Conservation (phyloP, 2,888 invertebrate genomes). For the Tetanocera ferruginea region DNA sequence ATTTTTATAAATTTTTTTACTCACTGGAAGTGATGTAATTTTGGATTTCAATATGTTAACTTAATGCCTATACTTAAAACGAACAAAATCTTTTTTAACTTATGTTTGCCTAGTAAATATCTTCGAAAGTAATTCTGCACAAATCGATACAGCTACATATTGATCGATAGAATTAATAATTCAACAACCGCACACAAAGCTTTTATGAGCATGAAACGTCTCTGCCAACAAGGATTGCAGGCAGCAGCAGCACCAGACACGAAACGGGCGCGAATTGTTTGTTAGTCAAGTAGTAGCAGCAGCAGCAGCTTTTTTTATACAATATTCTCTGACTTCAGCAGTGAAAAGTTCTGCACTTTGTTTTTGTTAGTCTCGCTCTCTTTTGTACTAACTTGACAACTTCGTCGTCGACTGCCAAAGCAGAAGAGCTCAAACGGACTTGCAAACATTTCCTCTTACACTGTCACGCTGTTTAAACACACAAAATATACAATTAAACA, state of each 20-base stretch:
- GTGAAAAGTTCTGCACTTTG: constrained; percentile 6
- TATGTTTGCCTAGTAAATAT: too few species aligned
- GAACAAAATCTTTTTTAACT: too few species aligned
- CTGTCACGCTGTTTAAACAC: constrained; percentile 44
- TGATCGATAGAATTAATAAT: too few species aligned
- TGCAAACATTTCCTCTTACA: constrained; percentile 52
- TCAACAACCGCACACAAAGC: neutral
- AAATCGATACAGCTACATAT: too few species aligned
- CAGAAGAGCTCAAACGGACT: constrained; percentile 46
- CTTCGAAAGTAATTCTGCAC: too few species aligned
- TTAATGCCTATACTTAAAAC: neutral
- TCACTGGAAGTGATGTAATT: neutral
- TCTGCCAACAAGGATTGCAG: constrained; percentile 3
- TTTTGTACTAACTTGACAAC: constrained; percentile 15
- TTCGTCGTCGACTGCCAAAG: constrained; percentile 3
- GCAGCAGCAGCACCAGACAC: constrained; percentile 26
- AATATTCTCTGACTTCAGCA: neutral
- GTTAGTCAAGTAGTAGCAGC: constrained; percentile 51
- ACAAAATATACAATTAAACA: constrained; percentile 7
- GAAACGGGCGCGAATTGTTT: constrained; percentile 25
- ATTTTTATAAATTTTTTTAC: too few species aligned
- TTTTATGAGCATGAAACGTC: neutral
- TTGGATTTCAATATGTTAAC: neutral
- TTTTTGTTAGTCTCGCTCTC: constrained; percentile 39
- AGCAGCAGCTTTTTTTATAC: constrained; percentile 2